Percentiles rank a stretch among this genome's conserved stretches.
phyloP scores from a whole-genome alignment of 2,888 invertebrate species.

The Odontothrips loti region DNA sequence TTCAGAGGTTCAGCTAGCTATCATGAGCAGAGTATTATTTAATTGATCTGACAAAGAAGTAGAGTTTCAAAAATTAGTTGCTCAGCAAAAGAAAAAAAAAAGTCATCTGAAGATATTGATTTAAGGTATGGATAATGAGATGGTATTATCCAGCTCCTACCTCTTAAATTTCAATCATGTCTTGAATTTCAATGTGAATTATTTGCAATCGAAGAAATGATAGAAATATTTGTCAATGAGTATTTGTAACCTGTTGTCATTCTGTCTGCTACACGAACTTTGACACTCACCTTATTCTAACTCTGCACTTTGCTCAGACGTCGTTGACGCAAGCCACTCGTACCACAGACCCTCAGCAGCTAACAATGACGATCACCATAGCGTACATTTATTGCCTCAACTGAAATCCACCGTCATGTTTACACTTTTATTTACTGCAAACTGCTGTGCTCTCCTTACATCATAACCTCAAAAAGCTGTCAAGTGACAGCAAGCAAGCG shows the following conservation, averaged over 20 bases:
- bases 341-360: no score
- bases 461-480: no score
- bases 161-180: background rate
- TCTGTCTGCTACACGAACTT: slow-evolving; percentile 2
- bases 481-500: no score
- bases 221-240: background rate
- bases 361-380: no score
- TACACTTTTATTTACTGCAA: no score
- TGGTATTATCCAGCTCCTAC: background rate
- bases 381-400: no score
- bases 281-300: background rate
- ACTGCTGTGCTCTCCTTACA: no score
- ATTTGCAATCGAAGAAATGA: background rate
- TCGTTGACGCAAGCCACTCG: no score
- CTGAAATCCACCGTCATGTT: no score
- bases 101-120: background rate
- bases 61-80: background rate
- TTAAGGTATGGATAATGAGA: background rate
- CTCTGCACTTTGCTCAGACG: background rate
- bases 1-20: background rate
- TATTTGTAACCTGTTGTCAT: background rate
- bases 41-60: background rate
- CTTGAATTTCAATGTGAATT: background rate
- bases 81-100: background rate
- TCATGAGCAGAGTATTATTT: background rate